These are phyloP conservation scores for Amorpha juglandis DNA, from an alignment of 2,888 invertebrate species.

Conservation along the genomic window DNA sequence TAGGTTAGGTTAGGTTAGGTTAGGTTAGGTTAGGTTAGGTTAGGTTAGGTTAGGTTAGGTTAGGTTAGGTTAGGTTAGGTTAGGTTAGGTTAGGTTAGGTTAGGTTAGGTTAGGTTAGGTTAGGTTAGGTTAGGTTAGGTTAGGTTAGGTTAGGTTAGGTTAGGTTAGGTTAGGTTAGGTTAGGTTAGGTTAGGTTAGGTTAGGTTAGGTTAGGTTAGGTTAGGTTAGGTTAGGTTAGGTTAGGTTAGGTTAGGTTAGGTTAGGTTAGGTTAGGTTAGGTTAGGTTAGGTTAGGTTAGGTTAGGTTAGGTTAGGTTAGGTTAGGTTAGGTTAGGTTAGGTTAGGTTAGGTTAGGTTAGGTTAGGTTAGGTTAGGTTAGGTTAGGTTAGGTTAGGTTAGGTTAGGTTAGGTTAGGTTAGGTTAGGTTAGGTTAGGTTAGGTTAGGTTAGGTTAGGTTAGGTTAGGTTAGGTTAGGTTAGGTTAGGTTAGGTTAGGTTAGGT, in stretches of 20 bases:
- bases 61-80: constrained; percentile 41
- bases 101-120: constrained; percentile 40
- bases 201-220: constrained; percentile 40
- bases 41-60: constrained; percentile 39
- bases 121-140: constrained; percentile 35
- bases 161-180: constrained; percentile 38
- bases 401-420: constrained; percentile 37
- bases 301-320: constrained; percentile 35
- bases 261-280: constrained; percentile 37
- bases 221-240: constrained; percentile 41
- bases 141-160: constrained; percentile 30
- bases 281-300: constrained; percentile 36
- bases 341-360: constrained; percentile 36
- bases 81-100: constrained; percentile 41
- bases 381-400: constrained; percentile 32
- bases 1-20: constrained; percentile 37
- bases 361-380: constrained; percentile 30
- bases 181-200: constrained; percentile 38
- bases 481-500: constrained; percentile 39
- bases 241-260: constrained; percentile 41
- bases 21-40: constrained; percentile 29
- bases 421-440: constrained; percentile 39
- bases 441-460: constrained; percentile 40
- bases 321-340: constrained; percentile 36
- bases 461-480: constrained; percentile 40